A percentile compares a stretch with the other conserved stretches of the same genome.
Evolutionary conservation across 2,888 invertebrate species (phyloP).

Genomic region (Drosophila prostipennis): DNA sequence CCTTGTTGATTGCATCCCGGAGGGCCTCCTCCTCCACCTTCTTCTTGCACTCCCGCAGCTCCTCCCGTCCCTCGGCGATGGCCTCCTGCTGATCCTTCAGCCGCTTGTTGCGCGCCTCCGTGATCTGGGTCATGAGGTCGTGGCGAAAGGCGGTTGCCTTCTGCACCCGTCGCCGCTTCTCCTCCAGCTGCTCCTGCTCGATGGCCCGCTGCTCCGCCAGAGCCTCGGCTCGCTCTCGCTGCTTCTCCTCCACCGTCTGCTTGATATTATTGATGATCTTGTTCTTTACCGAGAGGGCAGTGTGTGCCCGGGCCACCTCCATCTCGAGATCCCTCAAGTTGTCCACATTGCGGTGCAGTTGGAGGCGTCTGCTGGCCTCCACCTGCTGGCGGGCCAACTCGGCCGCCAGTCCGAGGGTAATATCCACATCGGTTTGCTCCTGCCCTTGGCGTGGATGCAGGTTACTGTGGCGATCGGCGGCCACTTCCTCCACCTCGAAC

Average conservation of each 20-base stretch:
- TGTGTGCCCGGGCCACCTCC: conserved; percentile 53
- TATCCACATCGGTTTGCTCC: conserved; percentile 31
- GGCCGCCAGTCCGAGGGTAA: conserved; percentile 44
- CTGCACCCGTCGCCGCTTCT: conserved; percentile 17
- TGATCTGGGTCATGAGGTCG: conserved; percentile 52
- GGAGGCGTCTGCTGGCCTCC: conserved; percentile 38
- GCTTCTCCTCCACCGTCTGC: conserved; percentile 17
- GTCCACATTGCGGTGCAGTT: conserved; percentile 46
- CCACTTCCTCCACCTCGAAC: conserved; percentile 61
- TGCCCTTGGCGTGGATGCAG: conserved; percentile 37
- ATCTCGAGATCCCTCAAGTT: conserved; percentile 41
- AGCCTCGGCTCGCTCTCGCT: conserved; percentile 40
- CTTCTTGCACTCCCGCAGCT: conserved; percentile 43
- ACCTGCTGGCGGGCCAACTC: conserved; percentile 42
- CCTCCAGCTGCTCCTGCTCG: conserved; percentile 41
- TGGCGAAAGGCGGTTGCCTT: conserved; percentile 43
- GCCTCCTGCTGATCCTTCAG: conserved; percentile 2
- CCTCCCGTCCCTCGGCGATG: conserved; percentile 46
- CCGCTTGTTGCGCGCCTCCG: conserved; percentile 24
- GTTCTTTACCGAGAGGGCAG: conserved; percentile 45
- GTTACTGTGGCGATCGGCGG: conserved; percentile 54
- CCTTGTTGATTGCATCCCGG: conserved; percentile 14
- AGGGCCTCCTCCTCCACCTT: conserved; percentile 22
- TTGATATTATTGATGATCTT: neutral
- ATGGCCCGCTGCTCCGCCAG: conserved; percentile 9